Base-by-base conservation (phyloP, 2,797 vertebrate genomes). In the Sciurus vulgaris region DNA sequence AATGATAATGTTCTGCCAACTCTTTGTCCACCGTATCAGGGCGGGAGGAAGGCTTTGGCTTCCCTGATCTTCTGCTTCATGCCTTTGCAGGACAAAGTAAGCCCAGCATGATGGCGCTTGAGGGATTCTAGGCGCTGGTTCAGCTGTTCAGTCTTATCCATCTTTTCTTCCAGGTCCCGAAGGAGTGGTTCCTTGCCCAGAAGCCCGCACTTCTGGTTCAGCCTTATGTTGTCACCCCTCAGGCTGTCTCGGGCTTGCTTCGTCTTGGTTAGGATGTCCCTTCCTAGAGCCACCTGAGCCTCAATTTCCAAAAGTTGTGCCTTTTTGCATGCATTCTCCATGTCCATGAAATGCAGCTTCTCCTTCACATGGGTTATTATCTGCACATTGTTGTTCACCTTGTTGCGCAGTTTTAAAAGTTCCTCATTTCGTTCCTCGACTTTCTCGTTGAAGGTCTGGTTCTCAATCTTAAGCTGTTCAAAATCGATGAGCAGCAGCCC, bases 301-400 rank as follows among this genome's bases (percentile, higher is more conserved):
- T 99, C 98, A 0, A 97, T 5, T 7, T 98, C 86, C 4, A 86
- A 88, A 79, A 99, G 98, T 73, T 98, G 97, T 0, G 97, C 86
- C 59, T 82, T 98, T 59, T 98, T 98, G 44, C 49, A 24, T n/a
- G 95, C 51, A 10, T 99, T 98, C 93, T 98, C 98, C 17, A 18
- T 89, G 81, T 99, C 98, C 51, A 98, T 91, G 59, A 98, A 98
- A 91, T 98, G 96, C 11, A 99, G 92, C 96, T 99, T 99, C 88
- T 99, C 99, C 95, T 98, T 99, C 14, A 99, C 9, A 3, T 99
- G 99, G 3, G 98, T 98, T 70, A 99, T 97, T 1, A 98, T 44
- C 79, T 98, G 98, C 59, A 98, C 98, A 0, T 98, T 96, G 69
- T 92, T 91, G 1, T 95, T 95, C 28, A 99, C 97, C 81, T 98